Evolutionary conservation across 2,888 invertebrate genomes (phyloP).

Genomic region (Abrostola tripartita): DNA sequence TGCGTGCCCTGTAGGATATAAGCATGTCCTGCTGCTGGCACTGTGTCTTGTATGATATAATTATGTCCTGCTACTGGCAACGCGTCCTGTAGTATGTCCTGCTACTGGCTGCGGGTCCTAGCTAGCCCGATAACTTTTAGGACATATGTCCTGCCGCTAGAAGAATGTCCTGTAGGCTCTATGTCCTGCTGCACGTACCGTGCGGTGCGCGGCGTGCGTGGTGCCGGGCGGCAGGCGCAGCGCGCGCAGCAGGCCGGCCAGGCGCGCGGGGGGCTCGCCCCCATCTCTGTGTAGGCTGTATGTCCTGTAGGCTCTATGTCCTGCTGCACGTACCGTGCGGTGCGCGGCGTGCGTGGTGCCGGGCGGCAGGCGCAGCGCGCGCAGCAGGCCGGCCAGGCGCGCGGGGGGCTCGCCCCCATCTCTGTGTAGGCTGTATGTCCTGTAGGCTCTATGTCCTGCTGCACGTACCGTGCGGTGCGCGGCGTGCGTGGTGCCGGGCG

Average conservation of each 20-base stretch:
- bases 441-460: background rate
- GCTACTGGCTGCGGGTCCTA: no score
- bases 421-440: slow-evolving; percentile 39
- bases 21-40: no score
- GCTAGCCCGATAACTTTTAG: no score
- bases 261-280: slow-evolving; percentile 58
- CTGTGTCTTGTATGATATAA: no score
- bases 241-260: slow-evolving; percentile 66
- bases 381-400: slow-evolving; percentile 63
- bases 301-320: slow-evolving; percentile 34
- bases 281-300: no score
- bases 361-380: slow-evolving; percentile 73
- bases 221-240: slow-evolving; percentile 78
- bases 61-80: no score
- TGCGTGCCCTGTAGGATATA: no score
- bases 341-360: slow-evolving; percentile 72
- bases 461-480: slow-evolving; percentile 69
- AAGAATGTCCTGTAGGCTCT: slow-evolving; percentile 53
- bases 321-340: slow-evolving; percentile 63
- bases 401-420: slow-evolving; percentile 65
- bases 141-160: slow-evolving; percentile 67
- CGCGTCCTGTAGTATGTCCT: no score
- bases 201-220: slow-evolving; percentile 65
- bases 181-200: slow-evolving; percentile 59
- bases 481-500: slow-evolving; percentile 73